Base-by-base conservation (phyloP, 2,113 vertebrate species). In the Gambusia holbrooki region DNA sequence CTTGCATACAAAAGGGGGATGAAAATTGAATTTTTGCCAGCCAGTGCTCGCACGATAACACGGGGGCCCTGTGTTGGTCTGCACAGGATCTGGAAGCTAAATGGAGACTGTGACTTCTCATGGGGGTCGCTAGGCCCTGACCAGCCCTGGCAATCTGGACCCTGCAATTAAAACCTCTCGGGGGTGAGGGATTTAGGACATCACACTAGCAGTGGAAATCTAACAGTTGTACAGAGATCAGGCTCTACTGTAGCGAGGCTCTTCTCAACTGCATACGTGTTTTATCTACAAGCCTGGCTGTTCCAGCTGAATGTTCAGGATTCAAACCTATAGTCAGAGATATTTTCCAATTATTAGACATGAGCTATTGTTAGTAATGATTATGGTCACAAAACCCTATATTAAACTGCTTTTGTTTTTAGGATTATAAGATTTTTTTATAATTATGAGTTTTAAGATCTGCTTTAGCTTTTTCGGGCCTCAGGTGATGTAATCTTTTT, bases 21-120 rank as follows among this genome's bases (percentile, higher is more conserved):
- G 96, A 94, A 97, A 98, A 98, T 98, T 97, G 96, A 98, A 97
- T 97, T 96, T 96, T 96, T 95, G 96, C 96, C 96, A 96, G 95
- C 94, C 95, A 95, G 95, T 92, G 96, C 95, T 96, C 95, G 96
- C 96, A 96, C 95, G 94, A 95, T 94, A 95, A 94, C 96, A 83
- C 80, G 70, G 95, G 94, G 96, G 87, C 79, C 71, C 82, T 85
- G 84, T 96, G 96, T 96, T 97, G 95, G 95, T 97, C 97, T 94
- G 92, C 76, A 71, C 88, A 86, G 91, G 95, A 96, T 96, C 96
- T 94, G 95, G 96, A 95, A 95, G 95, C 95, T 94, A 95, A 93
- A 93, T 79, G 94, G 93, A 93, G 94, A 92, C 94, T 95, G 91
- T 93, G 93, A 94, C 93, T 96, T 93, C 95, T 95, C 81, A 67